Evolutionary conservation across 2,888 invertebrate genomes (phyloP).

Genomic region (Tenthredo distinguenda): DNA sequence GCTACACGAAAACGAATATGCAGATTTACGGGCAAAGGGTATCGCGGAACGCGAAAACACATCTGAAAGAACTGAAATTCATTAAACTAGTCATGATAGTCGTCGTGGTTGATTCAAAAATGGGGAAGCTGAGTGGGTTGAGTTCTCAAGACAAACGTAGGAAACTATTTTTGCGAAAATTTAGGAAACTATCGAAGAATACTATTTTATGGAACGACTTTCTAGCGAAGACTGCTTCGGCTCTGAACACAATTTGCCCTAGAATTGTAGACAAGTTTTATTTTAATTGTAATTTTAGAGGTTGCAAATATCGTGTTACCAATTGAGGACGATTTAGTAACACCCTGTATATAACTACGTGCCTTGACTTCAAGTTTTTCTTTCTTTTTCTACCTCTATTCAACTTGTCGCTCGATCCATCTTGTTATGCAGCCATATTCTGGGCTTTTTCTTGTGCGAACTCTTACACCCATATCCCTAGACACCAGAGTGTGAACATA

Average conservation of each 20-base stretch:
- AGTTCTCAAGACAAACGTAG: background rate
- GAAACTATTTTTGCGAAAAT: background rate
- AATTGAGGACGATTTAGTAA: background rate
- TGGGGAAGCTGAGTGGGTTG: background rate
- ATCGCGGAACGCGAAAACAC: background rate
- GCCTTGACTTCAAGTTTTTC: constrained; percentile 13
- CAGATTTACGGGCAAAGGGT: background rate
- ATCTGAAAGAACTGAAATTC: background rate
- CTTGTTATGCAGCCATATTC: constrained; percentile 56
- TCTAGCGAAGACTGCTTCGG: background rate
- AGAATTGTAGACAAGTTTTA: background rate
- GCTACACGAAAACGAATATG: background rate
- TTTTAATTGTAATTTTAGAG: background rate
- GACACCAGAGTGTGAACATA: constrained; percentile 41
- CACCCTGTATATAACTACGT: constrained; percentile 30
- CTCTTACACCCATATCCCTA: constrained; percentile 41
- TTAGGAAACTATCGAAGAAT: background rate
- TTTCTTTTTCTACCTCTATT: constrained; percentile 45
- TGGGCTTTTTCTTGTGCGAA: constrained; percentile 55
- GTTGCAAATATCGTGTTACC: background rate
- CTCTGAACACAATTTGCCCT: background rate
- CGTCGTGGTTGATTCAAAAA: background rate
- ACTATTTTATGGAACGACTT: background rate
- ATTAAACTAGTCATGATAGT: background rate
- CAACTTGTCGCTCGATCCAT: constrained; percentile 56